phyloP scores from a whole-genome alignment of 2,888 invertebrate species.

The Epistrophe grossulariae region DNA sequence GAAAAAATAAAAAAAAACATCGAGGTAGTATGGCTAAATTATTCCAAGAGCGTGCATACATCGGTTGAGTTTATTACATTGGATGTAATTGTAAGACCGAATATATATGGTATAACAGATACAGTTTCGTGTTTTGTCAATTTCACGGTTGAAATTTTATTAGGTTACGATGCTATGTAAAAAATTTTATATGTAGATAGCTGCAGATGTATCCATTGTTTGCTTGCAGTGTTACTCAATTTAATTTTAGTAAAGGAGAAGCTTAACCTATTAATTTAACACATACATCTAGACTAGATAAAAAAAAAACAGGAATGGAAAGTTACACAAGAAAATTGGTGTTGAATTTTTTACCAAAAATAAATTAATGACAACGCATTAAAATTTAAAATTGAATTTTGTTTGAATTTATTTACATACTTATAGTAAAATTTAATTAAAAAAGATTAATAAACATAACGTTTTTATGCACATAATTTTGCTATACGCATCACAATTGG shows the following conservation, averaged over 20 bases:
- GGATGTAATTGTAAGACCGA: conserved; percentile 21
- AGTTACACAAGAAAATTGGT: neutral
- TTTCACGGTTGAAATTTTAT: conserved; percentile 27
- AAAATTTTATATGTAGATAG: neutral
- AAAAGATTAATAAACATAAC: too few species aligned
- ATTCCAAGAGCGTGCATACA: conserved; percentile 30
- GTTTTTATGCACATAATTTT: too few species aligned
- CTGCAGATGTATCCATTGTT: conserved; percentile 11
- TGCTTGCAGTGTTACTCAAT: neutral
- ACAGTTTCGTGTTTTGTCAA: conserved; percentile 7
- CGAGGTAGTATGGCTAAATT: conserved; percentile 30
- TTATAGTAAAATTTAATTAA: too few species aligned
- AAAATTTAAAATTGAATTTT: neutral
- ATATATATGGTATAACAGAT: neutral
- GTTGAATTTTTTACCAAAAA: neutral
- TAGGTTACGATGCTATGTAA: neutral
- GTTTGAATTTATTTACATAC: neutral
- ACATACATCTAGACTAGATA: neutral
- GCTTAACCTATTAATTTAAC: neutral
- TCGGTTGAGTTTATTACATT: conserved; percentile 5
- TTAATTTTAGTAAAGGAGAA: neutral
- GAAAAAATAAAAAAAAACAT: conserved; percentile 9
- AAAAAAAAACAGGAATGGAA: neutral
- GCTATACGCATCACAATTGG: too few species aligned
- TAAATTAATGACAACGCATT: neutral